These are phyloP conservation scores for Tetraneura akinire DNA, from an alignment of 1,140 invertebrate genomes.

Conservation along the genomic window DNA sequence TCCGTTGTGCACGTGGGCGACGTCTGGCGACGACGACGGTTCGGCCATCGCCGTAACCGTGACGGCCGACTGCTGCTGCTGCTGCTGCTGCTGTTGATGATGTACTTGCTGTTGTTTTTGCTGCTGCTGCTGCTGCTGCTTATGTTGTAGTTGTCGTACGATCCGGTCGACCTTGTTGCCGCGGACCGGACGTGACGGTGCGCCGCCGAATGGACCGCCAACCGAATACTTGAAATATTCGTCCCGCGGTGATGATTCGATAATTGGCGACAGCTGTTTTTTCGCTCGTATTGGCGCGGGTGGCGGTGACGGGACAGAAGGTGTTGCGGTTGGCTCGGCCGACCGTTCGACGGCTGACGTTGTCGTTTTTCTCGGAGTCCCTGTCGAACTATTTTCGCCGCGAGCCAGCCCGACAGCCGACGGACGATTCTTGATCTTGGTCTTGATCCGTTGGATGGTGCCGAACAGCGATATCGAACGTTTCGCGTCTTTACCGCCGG, in stretches of 20 bases:
- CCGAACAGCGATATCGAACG: conserved; percentile 50
- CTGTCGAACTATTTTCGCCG: neutral
- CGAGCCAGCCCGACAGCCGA: neutral
- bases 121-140: neutral
- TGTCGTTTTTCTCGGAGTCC: no score
- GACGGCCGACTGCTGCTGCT: conserved; percentile 34
- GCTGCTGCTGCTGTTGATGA: conserved; percentile 61
- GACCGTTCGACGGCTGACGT: neutral
- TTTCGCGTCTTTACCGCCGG: conserved; percentile 41
- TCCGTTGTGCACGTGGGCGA: conserved; percentile 67
- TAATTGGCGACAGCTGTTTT: conserved; percentile 75
- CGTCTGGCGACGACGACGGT: conserved; percentile 50
- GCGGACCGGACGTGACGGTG: conserved; percentile 53
- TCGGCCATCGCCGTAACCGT: conserved; percentile 4
- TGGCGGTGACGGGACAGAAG: conserved; percentile 13
- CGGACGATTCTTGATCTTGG: conserved; percentile 30
- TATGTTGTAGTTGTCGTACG: conserved; percentile 52
- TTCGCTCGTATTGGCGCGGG: conserved; percentile 58
- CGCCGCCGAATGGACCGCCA: conserved; percentile 50
- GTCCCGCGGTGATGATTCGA: conserved; percentile 68
- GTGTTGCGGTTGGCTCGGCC: neutral
- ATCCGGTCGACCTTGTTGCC: conserved; percentile 57
- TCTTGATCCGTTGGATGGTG: conserved; percentile 52
- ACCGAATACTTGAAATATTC: conserved; percentile 66
- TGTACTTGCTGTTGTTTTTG: conserved; percentile 9